A percentile compares a stretch with the other conserved stretches of the same genome.
phyloP scores from a whole-genome alignment of 1,140 invertebrate species.

The Dreissena polymorpha region DNA sequence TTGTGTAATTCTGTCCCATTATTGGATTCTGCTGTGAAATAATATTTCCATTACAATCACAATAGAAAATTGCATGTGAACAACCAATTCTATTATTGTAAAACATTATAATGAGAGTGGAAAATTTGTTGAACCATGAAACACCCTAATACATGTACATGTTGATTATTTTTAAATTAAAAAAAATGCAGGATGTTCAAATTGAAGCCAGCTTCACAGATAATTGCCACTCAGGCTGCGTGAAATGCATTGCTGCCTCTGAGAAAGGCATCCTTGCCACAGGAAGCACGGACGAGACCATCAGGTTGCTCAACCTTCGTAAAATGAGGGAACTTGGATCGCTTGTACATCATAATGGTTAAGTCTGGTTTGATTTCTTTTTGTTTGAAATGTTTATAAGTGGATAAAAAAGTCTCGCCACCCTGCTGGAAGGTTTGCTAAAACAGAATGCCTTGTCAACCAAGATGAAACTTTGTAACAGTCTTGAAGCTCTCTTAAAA shows the following conservation, averaged over 20 bases:
- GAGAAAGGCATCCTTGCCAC: slow-evolving; percentile 88
- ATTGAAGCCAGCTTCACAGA: slow-evolving; percentile 89
- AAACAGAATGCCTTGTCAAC: no score
- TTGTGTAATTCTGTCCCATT: no score
- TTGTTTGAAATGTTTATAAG: neutral
- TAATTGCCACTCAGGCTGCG: slow-evolving; percentile 90
- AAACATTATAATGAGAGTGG: no score
- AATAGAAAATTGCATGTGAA: no score
- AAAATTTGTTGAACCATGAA: no score
- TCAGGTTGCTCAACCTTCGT: slow-evolving; percentile 92
- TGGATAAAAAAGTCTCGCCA: neutral
- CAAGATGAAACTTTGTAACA: no score
- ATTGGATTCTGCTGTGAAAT: no score
- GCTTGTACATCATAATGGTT: slow-evolving; percentile 89
- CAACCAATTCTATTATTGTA: no score
- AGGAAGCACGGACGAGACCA: slow-evolving; percentile 93
- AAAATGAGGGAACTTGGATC: slow-evolving; percentile 88
- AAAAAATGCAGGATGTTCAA: slow-evolving; percentile 60
- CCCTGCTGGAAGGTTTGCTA: neutral
- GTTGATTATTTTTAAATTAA: neutral
- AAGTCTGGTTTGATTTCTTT: slow-evolving; percentile 4
- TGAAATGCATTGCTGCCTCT: slow-evolving; percentile 87
- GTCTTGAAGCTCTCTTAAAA: no score
- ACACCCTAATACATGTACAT: neutral
- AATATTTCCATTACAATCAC: no score